These are phyloP conservation scores for Camponotus fellah DNA, from an alignment of 2,888 invertebrate genomes.

Conservation along the genomic window DNA sequence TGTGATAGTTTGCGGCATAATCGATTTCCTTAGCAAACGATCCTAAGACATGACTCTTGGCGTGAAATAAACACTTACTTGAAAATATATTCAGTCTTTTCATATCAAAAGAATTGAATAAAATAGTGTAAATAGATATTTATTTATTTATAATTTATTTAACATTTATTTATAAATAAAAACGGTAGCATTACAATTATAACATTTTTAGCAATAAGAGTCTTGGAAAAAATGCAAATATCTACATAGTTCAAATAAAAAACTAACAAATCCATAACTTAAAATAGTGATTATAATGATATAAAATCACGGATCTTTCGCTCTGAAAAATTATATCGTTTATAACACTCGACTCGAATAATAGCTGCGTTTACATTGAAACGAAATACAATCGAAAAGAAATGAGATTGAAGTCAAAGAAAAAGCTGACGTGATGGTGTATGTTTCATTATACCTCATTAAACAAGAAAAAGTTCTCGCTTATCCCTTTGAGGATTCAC, in stretches of 20 bases:
- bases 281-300: neutral
- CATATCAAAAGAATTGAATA: neutral
- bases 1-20: conserved; percentile 13
- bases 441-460: conserved; percentile 41
- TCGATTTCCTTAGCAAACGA: conserved; percentile 43
- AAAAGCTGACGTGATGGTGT: neutral
- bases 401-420: conserved; percentile 25
- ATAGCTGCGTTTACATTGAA: conserved; percentile 16
- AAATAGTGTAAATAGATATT: neutral
- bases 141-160: neutral
- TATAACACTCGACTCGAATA: neutral
- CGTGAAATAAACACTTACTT: neutral
- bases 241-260: neutral
- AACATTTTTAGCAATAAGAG: neutral
- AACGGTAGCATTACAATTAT: neutral
- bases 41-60: neutral
- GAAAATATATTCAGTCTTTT: neutral
- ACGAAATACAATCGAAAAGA: conserved; percentile 25
- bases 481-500: conserved; percentile 28
- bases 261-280: neutral
- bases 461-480: conserved; percentile 45
- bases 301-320: neutral
- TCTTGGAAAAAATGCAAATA: neutral
- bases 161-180: too few species aligned
- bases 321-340: neutral